Percentiles rank a stretch among this genome's conserved stretches.
phyloP scores from a whole-genome alignment of 2,113 vertebrate species.

The Bos indicus region DNA sequence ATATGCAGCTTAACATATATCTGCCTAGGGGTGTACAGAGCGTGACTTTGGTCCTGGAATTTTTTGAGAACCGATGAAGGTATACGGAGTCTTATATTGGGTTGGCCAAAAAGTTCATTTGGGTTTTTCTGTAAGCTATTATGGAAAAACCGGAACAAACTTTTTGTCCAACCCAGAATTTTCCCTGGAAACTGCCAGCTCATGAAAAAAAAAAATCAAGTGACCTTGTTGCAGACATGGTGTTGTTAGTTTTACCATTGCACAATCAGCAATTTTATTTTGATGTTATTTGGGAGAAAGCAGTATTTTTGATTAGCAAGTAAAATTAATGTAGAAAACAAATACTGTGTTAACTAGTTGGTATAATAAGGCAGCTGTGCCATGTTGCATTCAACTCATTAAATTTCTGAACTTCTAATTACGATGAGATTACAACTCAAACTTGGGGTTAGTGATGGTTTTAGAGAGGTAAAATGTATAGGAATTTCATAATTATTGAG shows the following conservation, averaged over 20 bases:
- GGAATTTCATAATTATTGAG: conserved; percentile 27
- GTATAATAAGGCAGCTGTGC: conserved; percentile 78
- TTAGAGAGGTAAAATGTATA: conserved; percentile 46
- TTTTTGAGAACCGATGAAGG: background rate
- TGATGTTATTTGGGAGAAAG: conserved; percentile 67
- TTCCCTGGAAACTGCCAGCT: conserved; percentile 43
- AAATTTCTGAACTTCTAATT: conserved; percentile 75
- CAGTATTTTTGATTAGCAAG: conserved; percentile 76
- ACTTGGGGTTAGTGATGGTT: conserved; percentile 25
- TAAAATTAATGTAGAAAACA: conserved; percentile 74
- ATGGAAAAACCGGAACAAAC: background rate
- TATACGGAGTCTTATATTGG: background rate
- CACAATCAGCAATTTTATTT: conserved; percentile 67
- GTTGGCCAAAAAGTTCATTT: background rate
- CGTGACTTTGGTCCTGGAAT: background rate
- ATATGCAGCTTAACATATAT: background rate
- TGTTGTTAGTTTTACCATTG: conserved; percentile 61
- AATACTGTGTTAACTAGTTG: conserved; percentile 76
- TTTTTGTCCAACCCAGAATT: background rate
- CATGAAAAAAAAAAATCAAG: conserved; percentile 40
- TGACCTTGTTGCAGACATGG: conserved; percentile 40
- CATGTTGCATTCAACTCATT: conserved; percentile 73
- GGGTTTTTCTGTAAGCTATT: background rate
- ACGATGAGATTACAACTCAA: conserved; percentile 48
- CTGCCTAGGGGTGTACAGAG: background rate